Conservation (phyloP, 2,113 vertebrate genomes). For the Strigops habroptila region DNA sequence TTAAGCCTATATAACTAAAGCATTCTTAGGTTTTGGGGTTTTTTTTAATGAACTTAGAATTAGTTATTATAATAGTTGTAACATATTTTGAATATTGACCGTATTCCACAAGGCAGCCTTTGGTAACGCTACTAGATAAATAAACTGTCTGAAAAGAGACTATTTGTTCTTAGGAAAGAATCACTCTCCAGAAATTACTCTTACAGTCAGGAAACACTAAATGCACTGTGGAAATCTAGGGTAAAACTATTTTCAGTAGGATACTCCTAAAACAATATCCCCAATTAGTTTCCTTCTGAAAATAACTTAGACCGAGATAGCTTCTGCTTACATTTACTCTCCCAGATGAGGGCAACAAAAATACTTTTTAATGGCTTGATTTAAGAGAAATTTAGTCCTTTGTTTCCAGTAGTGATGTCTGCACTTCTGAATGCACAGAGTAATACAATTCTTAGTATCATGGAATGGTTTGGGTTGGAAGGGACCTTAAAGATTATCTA, state of each 20-base stretch:
- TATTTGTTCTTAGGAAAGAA: background rate
- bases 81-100: background rate
- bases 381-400: background rate
- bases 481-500: background rate
- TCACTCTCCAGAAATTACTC: background rate
- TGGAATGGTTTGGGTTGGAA: background rate
- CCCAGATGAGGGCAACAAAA: background rate
- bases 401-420: background rate
- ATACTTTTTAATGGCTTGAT: background rate
- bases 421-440: background rate
- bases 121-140: background rate
- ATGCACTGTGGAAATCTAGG: fast-evolving
- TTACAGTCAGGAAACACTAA: background rate
- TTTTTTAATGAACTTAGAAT: background rate
- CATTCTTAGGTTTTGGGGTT: background rate
- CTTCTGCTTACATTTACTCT: background rate
- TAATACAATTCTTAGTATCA: background rate
- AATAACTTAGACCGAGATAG: background rate
- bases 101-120: background rate
- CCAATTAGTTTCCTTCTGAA: background rate
- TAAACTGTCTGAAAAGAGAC: background rate
- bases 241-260: background rate
- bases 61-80: fast-evolving
- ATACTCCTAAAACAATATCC: background rate
- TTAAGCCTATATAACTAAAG: background rate